Evolutionary conservation across 2,113 vertebrate species (phyloP), one percentile per base, ranked within the genome.

Genomic region (Callochromis pleurospilus): DNA sequence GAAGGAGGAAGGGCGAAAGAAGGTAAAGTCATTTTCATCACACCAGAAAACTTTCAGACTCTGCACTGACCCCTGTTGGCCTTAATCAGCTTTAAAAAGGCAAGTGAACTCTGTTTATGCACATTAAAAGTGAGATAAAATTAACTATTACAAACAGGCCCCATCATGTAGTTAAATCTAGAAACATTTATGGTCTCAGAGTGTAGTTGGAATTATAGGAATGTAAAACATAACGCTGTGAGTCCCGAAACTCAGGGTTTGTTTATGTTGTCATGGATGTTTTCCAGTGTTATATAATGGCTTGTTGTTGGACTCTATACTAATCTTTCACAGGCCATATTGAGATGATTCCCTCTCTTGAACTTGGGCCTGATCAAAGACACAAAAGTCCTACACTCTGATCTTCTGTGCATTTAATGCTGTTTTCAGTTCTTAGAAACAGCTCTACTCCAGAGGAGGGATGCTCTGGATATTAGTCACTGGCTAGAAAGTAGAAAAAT

Each of bases 251-350:
- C 75, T 83, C 86, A 90, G 79, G 75, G 65, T 90, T 89, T 94
- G 91, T 95, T 95, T 93, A 90, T 84, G 83, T 93, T 95, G 92
- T 88, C 89, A 68, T 68, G 54, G 51, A 88, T 51, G 88, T 73
- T 93, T 94, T 87, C 70, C 88, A 54, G 90, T 36, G 92, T 95
- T 96, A 95, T 90, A 87, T 95, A 96, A 96, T 89, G 83, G 88
- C 92, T 90, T 90, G 85, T 68, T 45, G 54, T 86, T 92, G 92
- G 82, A 87, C 68, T 45, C 49, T 9, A 86, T 90, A 91, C 93
- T 96, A 96, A 95, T 95, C 96, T 95, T 91, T 90, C 85, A 83
- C 80, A 79, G 92, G 89, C 81, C 90, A 91, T 95, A 96, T 95
- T 95, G 93, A 96, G 93, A 94, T 94, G 94, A 94, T 94, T 95